Percentiles rank a stretch among this genome's conserved stretches.
Evolutionary conservation across 2,113 vertebrate species (phyloP).

Genomic region (Eclectus roratus): DNA sequence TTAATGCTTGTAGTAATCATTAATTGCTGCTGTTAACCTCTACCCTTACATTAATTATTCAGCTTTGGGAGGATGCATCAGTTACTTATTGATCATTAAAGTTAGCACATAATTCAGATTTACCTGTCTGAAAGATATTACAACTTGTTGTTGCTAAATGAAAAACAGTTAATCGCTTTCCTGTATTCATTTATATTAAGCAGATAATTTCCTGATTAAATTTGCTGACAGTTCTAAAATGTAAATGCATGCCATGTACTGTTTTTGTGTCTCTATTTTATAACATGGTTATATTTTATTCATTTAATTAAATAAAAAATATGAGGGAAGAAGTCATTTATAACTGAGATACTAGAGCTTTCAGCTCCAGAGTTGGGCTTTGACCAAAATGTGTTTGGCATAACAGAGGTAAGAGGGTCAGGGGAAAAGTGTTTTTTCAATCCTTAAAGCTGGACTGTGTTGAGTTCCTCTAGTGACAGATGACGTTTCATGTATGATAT

Average conservation of each 20-base stretch:
- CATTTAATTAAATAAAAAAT: constrained; percentile 6
- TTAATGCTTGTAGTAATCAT: not conserved
- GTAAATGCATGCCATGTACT: not conserved
- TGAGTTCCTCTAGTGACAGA: not conserved
- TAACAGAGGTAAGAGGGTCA: not conserved
- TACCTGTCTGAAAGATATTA: not conserved
- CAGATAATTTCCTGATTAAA: not conserved
- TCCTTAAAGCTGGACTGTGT: not conserved
- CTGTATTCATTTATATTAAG: constrained; percentile 40
- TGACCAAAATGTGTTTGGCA: not conserved
- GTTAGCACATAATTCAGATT: constrained; percentile 15
- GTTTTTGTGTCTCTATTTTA: constrained; percentile 18
- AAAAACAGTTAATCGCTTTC: not conserved
- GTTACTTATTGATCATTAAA: not conserved
- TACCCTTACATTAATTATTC: not conserved
- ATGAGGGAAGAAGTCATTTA: not conserved
- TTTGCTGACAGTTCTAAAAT: constrained; percentile 4
- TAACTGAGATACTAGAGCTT: not conserved
- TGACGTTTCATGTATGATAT: not conserved
- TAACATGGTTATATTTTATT: not conserved
- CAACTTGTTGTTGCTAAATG: constrained; percentile 31
- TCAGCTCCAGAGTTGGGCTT: not conserved
- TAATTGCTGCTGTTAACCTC: constrained; percentile 13
- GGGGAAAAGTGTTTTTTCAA: not conserved
- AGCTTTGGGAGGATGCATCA: not conserved